Evolutionary conservation across 2,888 invertebrate species (phyloP).

Genomic region (Habrosyne pyritoides): DNA sequence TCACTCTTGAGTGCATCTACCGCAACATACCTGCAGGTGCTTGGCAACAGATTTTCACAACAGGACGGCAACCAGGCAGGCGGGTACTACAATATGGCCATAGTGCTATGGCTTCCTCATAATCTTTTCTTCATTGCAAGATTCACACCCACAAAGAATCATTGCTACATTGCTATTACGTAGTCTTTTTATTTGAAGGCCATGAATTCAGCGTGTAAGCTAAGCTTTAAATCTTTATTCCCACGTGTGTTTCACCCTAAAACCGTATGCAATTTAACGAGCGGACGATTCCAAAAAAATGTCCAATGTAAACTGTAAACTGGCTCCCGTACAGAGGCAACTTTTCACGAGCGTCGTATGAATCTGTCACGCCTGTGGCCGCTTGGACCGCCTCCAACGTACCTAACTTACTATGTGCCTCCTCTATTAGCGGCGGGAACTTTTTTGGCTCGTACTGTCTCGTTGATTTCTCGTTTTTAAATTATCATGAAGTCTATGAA

Average conservation of each 20-base stretch:
- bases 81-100: too few species aligned
- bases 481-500: too few species aligned
- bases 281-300: constrained; percentile 32
- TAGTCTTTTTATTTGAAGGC: background rate
- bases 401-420: constrained; percentile 3
- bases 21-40: too few species aligned
- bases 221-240: constrained; percentile 13
- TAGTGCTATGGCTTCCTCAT: too few species aligned
- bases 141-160: too few species aligned
- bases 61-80: too few species aligned
- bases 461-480: background rate
- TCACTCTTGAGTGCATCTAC: too few species aligned
- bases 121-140: too few species aligned
- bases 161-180: too few species aligned
- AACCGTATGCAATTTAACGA: constrained; percentile 26
- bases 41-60: too few species aligned
- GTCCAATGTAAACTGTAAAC: constrained; percentile 22
- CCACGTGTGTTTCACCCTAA: constrained; percentile 4
- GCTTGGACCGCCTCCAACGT: constrained; percentile 34
- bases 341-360: constrained; percentile 52
- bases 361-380: constrained; percentile 48
- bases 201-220: background rate
- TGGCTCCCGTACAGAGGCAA: constrained; percentile 44
- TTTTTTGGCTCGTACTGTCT: background rate
- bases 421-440: background rate